phyloP scores from a whole-genome alignment of 2,888 invertebrate genomes.

The Orthosia gracilis region DNA sequence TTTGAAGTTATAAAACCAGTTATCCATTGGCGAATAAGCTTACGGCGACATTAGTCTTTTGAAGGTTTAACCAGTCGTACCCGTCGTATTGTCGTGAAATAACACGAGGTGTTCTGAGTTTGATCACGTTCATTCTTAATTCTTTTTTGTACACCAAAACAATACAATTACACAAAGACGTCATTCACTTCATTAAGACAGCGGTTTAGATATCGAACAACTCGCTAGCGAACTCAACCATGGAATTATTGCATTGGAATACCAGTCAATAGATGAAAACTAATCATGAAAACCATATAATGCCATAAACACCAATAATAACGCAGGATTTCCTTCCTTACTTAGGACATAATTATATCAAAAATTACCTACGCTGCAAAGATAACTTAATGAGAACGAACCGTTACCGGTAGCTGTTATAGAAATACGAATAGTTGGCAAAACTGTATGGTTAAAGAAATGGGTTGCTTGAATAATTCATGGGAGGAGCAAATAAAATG shows the following conservation, averaged over 20 bases:
- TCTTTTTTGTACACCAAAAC: too few relatives aligned
- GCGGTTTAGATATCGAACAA: neutral
- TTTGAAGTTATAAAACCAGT: conserved; percentile 29
- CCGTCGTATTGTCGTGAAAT: neutral
- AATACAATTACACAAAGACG: too few relatives aligned
- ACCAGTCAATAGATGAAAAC: neutral
- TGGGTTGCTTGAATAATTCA: conserved; percentile 80
- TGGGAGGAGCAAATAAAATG: conserved; percentile 77
- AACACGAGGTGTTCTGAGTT: conserved; percentile 4
- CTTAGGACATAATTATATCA: conserved; percentile 33
- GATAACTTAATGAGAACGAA: conserved; percentile 43
- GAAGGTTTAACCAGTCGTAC: conserved; percentile 9
- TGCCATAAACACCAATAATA: too few relatives aligned
- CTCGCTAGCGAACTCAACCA: neutral
- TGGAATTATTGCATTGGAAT: neutral
- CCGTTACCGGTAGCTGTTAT: conserved; percentile 42
- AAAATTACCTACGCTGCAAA: conserved; percentile 37
- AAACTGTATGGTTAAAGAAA: conserved; percentile 70
- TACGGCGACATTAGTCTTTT: conserved; percentile 23
- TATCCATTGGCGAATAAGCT: conserved; percentile 12
- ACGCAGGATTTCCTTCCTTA: neutral
- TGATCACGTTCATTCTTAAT: neutral
- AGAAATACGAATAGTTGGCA: conserved; percentile 54
- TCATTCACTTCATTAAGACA: neutral
- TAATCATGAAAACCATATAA: too few relatives aligned